A percentile compares a stretch with the other conserved stretches of the same genome.
These are phyloP conservation scores for Trissolcus basalis DNA, from an alignment of 1,140 invertebrate genomes.

Conservation along the genomic window DNA sequence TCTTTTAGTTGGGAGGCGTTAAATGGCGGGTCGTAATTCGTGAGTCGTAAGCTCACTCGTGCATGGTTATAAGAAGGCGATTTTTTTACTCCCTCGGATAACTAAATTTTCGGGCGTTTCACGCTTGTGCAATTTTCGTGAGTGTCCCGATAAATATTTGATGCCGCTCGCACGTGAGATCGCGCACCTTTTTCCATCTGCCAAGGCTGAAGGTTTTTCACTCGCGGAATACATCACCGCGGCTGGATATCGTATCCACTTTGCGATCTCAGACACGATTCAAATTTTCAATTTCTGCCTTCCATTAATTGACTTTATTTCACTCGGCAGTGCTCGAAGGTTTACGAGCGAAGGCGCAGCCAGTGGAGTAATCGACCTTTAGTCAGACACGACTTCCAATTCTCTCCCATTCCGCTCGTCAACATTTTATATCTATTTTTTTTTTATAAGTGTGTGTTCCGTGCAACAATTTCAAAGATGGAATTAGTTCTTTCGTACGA, in stretches of 20 bases:
- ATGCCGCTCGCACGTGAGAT: constrained; percentile 48
- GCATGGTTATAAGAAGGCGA: constrained; percentile 14
- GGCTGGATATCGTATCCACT: constrained; percentile 18
- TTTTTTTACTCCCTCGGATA: constrained; percentile 4
- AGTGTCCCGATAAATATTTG: constrained; percentile 56
- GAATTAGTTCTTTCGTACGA: too few relatives aligned
- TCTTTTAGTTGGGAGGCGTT: constrained; percentile 12
- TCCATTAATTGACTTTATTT: constrained; percentile 37
- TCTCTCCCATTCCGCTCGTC: neutral
- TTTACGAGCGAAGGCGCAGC: neutral
- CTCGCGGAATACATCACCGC: constrained; percentile 31
- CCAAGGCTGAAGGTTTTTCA: constrained; percentile 46
- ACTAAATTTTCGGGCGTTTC: constrained; percentile 24
- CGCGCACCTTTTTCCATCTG: constrained; percentile 39
- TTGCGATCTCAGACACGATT: constrained; percentile 18
- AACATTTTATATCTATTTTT: constrained; percentile 1
- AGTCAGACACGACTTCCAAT: constrained; percentile 12
- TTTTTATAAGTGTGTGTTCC: neutral
- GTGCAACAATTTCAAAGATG: constrained; percentile 12
- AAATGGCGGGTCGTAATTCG: constrained; percentile 13
- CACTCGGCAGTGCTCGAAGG: neutral
- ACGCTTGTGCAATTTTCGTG: constrained; percentile 47
- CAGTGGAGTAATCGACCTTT: constrained; percentile 2
- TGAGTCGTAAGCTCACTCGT: constrained; percentile 1
- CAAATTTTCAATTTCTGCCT: constrained; percentile 24